Percentiles rank a stretch among this genome's conserved stretches.
phyloP scores from a whole-genome alignment of 2,888 invertebrate genomes.

The Amphipyra tragopoginis region DNA sequence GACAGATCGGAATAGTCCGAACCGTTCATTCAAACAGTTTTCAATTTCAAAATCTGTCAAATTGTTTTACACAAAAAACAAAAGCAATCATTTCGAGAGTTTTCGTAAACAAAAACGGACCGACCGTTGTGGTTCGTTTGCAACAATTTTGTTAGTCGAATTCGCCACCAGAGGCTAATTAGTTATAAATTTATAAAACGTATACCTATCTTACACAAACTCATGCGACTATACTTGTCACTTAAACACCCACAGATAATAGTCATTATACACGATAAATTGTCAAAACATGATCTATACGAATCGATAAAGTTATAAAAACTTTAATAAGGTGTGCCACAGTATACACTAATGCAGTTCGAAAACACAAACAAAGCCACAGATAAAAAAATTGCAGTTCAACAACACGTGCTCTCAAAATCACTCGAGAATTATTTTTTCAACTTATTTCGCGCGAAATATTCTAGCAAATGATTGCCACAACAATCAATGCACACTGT shows the following conservation, averaged over 20 bases:
- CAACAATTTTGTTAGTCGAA: too few species aligned
- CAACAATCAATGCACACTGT: conserved; percentile 15
- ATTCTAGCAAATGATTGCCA: neutral
- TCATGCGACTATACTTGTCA: conserved; percentile 53
- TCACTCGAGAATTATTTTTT: neutral
- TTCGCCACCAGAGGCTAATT: too few species aligned
- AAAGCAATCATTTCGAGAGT: too few species aligned
- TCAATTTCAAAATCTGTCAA: too few species aligned
- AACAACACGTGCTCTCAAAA: neutral
- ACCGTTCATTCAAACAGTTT: too few species aligned
- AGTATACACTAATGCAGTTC: conserved; percentile 5
- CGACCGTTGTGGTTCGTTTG: too few species aligned
- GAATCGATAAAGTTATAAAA: too few species aligned
- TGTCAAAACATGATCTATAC: neutral
- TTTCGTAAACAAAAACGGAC: too few species aligned
- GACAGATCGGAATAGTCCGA: too few species aligned
- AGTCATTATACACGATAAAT: conserved; percentile 38
- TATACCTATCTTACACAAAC: conserved; percentile 56
- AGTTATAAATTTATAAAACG: conserved; percentile 7
- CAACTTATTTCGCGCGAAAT: neutral
- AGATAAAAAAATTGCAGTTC: conserved; percentile 4
- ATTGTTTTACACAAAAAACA: too few species aligned
- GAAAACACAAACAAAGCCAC: conserved; percentile 14
- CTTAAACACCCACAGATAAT: conserved; percentile 65
- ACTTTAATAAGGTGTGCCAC: neutral